Percentiles rank a stretch among this genome's conserved stretches.
Conservation (phyloP, 1,140 invertebrate species). For the Armadillidium nasatum region DNA sequence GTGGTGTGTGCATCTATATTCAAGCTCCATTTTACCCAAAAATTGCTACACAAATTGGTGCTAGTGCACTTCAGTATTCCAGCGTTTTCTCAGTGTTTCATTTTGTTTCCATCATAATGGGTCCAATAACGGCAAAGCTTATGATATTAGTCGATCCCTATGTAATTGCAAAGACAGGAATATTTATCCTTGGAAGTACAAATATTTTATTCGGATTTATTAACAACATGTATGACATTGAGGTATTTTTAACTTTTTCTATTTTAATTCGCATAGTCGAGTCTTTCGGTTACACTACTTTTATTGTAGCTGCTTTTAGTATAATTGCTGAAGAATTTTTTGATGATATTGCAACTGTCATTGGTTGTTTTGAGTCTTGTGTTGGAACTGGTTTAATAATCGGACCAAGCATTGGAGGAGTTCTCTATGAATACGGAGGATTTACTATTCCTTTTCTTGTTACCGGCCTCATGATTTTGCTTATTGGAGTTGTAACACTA, state of each 20-base stretch:
- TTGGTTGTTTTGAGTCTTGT: slow-evolving; percentile 16
- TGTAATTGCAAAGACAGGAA: slow-evolving; percentile 19
- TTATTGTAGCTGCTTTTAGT: slow-evolving; percentile 22
- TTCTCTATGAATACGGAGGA: slow-evolving; percentile 46
- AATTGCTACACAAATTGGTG: slow-evolving; percentile 10
- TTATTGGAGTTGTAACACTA: too few species aligned
- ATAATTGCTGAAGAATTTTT: slow-evolving; percentile 26
- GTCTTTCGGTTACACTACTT: slow-evolving; percentile 13
- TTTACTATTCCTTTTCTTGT: slow-evolving; percentile 47
- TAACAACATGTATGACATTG: not conserved
- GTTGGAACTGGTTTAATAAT: slow-evolving; percentile 25
- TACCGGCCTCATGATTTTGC: slow-evolving; percentile 38
- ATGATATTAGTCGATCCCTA: slow-evolving; percentile 7
- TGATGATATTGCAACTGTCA: slow-evolving; percentile 11
- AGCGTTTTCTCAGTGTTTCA: slow-evolving; percentile 14
- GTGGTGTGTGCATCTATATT: slow-evolving; percentile 10
- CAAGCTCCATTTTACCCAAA: slow-evolving; percentile 25
- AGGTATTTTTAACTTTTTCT: not conserved
- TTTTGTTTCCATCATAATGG: slow-evolving; percentile 16
- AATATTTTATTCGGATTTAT: slow-evolving; percentile 23
- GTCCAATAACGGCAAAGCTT: slow-evolving; percentile 11
- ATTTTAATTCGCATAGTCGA: slow-evolving; percentile 21
- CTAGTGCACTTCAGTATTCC: slow-evolving; percentile 10
- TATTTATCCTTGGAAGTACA: slow-evolving; percentile 17
- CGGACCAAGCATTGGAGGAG: slow-evolving; percentile 47